A percentile compares a stretch with the other conserved stretches of the same genome.
Evolutionary conservation across 2,113 vertebrate species (phyloP).

Genomic region (Aythya baeri): DNA sequence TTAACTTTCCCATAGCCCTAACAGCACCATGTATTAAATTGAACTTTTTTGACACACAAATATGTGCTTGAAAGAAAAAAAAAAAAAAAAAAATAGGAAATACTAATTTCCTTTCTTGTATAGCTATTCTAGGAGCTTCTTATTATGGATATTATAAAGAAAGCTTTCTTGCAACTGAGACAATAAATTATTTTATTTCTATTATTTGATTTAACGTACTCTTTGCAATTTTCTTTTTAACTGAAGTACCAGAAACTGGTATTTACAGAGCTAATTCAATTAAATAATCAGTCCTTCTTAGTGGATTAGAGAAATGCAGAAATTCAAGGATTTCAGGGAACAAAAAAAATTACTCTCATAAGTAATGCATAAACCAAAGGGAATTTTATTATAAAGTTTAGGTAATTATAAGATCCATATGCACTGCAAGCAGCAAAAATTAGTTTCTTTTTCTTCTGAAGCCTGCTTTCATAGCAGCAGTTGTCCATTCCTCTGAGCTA

Average conservation of each 20-base stretch:
- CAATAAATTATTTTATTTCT: background rate
- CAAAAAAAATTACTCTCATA: background rate
- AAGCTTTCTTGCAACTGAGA: background rate
- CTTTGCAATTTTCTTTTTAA: background rate
- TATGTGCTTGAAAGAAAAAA: background rate
- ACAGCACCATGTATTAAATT: background rate
- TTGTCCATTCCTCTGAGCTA: background rate
- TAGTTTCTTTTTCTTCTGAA: background rate
- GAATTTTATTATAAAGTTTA: background rate
- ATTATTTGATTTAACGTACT: background rate
- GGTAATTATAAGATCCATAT: background rate
- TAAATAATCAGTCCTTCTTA: background rate
- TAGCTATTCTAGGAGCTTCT: background rate
- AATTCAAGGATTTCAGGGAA: background rate
- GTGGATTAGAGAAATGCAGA: slow-evolving; percentile 20
- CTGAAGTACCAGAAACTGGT: background rate
- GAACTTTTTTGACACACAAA: background rate
- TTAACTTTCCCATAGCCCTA: background rate
- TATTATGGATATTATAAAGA: background rate
- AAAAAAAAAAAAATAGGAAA: background rate
- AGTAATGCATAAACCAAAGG: background rate
- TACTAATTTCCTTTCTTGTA: background rate
- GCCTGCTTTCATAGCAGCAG: background rate
- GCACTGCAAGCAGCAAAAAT: background rate
- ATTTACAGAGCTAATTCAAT: slow-evolving; percentile 44